Evolutionary conservation across 2,113 vertebrate genomes (phyloP).

Genomic region (Cyanistes caeruleus): DNA sequence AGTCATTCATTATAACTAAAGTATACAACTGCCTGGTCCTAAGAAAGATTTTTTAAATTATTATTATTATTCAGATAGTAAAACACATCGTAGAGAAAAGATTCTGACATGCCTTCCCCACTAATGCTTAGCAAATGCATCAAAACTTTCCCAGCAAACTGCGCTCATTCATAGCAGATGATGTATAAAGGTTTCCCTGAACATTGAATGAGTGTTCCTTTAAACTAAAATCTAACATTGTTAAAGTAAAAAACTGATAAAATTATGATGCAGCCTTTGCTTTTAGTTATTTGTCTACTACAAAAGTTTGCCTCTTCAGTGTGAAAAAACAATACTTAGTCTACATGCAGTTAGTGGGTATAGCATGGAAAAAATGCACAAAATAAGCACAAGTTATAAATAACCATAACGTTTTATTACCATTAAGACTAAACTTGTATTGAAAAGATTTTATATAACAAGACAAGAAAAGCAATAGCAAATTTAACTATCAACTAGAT

Average conservation of each 20-base stretch:
- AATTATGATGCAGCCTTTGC: conserved; percentile 78
- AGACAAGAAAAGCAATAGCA: conserved; percentile 99
- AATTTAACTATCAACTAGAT: conserved; percentile 99
- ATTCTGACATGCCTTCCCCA: conserved; percentile 95
- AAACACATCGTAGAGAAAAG: conserved; percentile 96
- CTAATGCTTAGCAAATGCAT: conserved; percentile 96
- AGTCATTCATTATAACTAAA: conserved; percentile 99
- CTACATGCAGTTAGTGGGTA: conserved; percentile 84
- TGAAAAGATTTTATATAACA: conserved; percentile 99
- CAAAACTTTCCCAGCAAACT: conserved; percentile 81
- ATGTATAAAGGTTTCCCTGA: conserved; percentile 80
- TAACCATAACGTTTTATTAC: conserved; percentile 99
- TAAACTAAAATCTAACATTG: conserved; percentile 78
- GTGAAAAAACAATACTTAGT: conserved; percentile 80
- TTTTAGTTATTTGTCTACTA: conserved; percentile 77
- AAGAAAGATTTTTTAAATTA: conserved; percentile 90
- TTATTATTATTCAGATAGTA: conserved; percentile 91
- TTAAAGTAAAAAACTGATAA: conserved; percentile 74
- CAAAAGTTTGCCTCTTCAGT: conserved; percentile 77
- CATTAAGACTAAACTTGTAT: conserved; percentile 99
- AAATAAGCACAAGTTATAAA: conserved; percentile 99
- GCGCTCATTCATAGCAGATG: conserved; percentile 83
- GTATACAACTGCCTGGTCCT: conserved; percentile 95
- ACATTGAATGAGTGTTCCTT: conserved; percentile 80
- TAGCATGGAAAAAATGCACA: conserved; percentile 94